Percentiles rank a stretch among this genome's conserved stretches.
Conservation (phyloP, 2,797 vertebrate species). For the Melanotaenia boesemani region DNA sequence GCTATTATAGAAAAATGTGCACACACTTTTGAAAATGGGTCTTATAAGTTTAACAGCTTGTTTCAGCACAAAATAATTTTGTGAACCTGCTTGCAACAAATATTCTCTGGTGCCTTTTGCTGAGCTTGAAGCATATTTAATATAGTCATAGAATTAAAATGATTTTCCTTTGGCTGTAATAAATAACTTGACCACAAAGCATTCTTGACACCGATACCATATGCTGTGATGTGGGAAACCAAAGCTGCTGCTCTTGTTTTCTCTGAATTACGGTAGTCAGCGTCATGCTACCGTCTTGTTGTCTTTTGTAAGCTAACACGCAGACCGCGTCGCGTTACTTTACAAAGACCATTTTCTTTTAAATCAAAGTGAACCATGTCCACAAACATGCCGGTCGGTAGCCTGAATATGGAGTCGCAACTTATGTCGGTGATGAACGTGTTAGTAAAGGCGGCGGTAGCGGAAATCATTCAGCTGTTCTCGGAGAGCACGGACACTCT, state of each 20-base stretch:
- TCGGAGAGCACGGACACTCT: constrained; percentile 74
- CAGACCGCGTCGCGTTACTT: constrained; percentile 1
- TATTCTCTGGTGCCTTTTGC: too few relatives aligned
- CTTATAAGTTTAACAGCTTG: too few relatives aligned
- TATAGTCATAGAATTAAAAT: too few relatives aligned
- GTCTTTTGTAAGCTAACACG: constrained; percentile 34
- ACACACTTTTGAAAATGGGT: too few relatives aligned
- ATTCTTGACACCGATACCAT: not conserved
- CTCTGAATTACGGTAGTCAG: constrained; percentile 70
- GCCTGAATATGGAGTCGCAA: constrained; percentile 74
- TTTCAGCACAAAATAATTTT: too few relatives aligned
- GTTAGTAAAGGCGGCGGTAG: constrained; percentile 78
- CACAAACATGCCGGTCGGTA: constrained; percentile 57
- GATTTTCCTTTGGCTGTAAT: too few relatives aligned
- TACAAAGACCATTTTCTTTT: not conserved
- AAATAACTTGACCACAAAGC: too few relatives aligned
- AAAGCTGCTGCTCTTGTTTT: constrained; percentile 10
- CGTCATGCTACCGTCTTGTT: constrained; percentile 51
- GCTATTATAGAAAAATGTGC: too few relatives aligned
- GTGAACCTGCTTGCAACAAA: too few relatives aligned
- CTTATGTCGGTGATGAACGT: constrained; percentile 81
- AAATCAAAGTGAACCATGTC: constrained; percentile 54
- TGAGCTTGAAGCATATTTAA: too few relatives aligned
- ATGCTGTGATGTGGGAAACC: too few relatives aligned
- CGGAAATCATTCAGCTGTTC: constrained; percentile 79